A percentile compares a stretch with the other conserved stretches of the same genome.
Conservation (phyloP, 2,113 vertebrate species). For the Xenus cinereus region DNA sequence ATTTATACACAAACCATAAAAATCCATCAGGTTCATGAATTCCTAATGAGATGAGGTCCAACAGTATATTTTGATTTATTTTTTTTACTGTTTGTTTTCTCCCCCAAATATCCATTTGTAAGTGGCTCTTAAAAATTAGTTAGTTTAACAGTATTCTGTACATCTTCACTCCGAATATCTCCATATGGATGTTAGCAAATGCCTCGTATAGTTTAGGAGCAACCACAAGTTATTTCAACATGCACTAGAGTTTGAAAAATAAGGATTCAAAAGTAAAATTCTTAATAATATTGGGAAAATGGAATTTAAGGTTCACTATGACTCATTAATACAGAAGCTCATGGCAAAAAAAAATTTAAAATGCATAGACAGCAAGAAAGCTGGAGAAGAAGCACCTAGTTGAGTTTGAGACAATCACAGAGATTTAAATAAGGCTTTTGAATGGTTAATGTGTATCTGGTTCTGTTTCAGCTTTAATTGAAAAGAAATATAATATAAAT, state of each 20-base stretch:
- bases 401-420: slow-evolving; percentile 39
- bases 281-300: slow-evolving; percentile 39
- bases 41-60: slow-evolving; percentile 68
- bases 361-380: neutral
- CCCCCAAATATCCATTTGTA: slow-evolving; percentile 43
- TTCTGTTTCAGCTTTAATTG: slow-evolving; percentile 41
- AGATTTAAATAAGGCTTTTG: slow-evolving; percentile 59
- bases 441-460: slow-evolving; percentile 21
- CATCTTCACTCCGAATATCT: neutral
- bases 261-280: slow-evolving; percentile 29
- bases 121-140: slow-evolving; percentile 24
- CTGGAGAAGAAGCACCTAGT: neutral
- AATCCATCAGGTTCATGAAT: slow-evolving; percentile 74
- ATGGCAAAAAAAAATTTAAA: neutral
- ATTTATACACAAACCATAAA: slow-evolving; percentile 75
- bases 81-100: slow-evolving; percentile 68
- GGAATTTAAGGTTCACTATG: neutral
- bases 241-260: slow-evolving; percentile 25
- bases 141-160: slow-evolving; percentile 1
- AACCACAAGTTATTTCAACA: slow-evolving; percentile 5
- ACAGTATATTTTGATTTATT: slow-evolving; percentile 44
- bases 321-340: neutral
- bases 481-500: slow-evolving; percentile 55
- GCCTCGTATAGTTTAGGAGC: slow-evolving; percentile 17
- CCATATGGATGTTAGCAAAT: slow-evolving; percentile 1